Evolutionary conservation across 2,888 invertebrate species (phyloP).

Genomic region (Galerucella nymphaeae): DNA sequence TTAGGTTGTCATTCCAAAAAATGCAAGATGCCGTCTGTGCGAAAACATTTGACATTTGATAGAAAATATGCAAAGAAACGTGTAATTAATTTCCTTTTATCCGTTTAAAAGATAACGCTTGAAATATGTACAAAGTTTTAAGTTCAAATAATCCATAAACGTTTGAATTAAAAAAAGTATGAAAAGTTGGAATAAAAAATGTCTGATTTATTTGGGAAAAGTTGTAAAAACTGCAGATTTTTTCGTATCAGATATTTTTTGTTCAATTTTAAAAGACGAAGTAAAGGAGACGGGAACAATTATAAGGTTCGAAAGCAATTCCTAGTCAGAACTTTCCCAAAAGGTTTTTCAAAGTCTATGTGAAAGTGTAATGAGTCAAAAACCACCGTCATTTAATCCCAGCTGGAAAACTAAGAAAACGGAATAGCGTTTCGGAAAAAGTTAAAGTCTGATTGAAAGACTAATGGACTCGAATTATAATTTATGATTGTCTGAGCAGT

Average conservation of each 20-base stretch:
- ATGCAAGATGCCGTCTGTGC: no score
- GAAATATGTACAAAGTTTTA: no score
- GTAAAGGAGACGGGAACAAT: slow-evolving; percentile 30
- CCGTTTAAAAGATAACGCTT: no score
- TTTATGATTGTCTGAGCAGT: slow-evolving; percentile 30
- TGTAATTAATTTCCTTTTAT: no score
- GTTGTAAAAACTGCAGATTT: not conserved
- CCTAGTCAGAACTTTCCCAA: slow-evolving; percentile 22
- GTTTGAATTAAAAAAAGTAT: not conserved
- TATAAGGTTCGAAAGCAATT: slow-evolving; percentile 28
- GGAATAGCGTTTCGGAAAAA: slow-evolving; percentile 25
- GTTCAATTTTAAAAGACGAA: slow-evolving; percentile 11
- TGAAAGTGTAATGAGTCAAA: slow-evolving; percentile 36
- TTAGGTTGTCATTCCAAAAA: no score
- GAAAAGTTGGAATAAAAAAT: not conserved
- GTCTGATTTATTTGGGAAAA: not conserved
- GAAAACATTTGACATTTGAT: not conserved
- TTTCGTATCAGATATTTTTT: slow-evolving; percentile 8
- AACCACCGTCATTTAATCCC: slow-evolving; percentile 26
- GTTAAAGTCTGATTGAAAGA: slow-evolving; percentile 28
- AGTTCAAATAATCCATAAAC: no score
- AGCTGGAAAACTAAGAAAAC: slow-evolving; percentile 22
- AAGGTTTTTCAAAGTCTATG: slow-evolving; percentile 19
- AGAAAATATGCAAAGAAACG: not conserved
- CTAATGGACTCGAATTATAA: slow-evolving; percentile 35